Evolutionary conservation across 2,888 invertebrate species (phyloP), one percentile per base, ranked within the genome.

Genomic region (Agonopterix subpropinquella): DNA sequence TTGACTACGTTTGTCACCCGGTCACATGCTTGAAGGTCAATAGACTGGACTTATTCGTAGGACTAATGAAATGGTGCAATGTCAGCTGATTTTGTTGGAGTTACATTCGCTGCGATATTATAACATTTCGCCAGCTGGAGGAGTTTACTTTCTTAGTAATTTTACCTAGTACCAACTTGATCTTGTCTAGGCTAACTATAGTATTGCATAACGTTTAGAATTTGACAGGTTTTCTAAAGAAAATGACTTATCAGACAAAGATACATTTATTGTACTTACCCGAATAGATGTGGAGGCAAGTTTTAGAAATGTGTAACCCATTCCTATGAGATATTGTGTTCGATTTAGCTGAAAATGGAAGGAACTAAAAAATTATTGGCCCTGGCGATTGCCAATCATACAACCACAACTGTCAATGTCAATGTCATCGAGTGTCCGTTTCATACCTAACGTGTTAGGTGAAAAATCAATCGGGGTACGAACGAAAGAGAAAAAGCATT

Each of bases 11-110:
- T 7, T 5, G 39, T 39, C n/a, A 39, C n/a, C 7, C n/a, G 69
- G 78, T 86, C 81, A 85, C 77, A 80, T 81, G 75, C 64, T 62
- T 83, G 80, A 84, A 86, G 86, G 86, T 85, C 85, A 78, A 61
- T 58, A 53, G 54, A 56, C 56, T 57, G 13, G 13, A 13, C 13
- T 13, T n/a, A n/a, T n/a, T n/a, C n/a, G n/a, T n/a, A n/a, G 56
- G 56, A 59, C 45, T 36, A 11, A 39, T 39, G 28, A 28, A 28
- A 28, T 28, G 28, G 28, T 28, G 5, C 28, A 28, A 28, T 28
- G 28, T 28, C 28, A 28, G 28, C 28, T 4, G 4, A 28, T 28
- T 28, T 28, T 7, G 28, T 28, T 28, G 28, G 28, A 28, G 7
- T 28, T 5, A 28, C 28, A 28, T 28, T 28, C 28, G 28, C 28